These are phyloP conservation scores for Tetragnatha montana DNA, from an alignment of 2,888 invertebrate genomes.

Conservation along the genomic window DNA sequence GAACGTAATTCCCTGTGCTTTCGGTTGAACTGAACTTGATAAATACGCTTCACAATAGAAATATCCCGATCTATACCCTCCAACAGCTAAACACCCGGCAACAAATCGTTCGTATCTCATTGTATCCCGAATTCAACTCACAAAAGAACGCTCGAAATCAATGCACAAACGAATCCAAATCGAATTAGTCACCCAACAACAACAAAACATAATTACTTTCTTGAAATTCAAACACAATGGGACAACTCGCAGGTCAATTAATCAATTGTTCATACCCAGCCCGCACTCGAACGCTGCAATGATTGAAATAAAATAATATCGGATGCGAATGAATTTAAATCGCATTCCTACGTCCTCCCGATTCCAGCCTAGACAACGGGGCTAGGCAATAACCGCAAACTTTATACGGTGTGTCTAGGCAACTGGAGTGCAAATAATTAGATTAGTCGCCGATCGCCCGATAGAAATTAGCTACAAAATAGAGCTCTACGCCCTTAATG, in stretches of 20 bases:
- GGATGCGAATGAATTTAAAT: slow-evolving; percentile 24
- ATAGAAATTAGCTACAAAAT: slow-evolving; percentile 30
- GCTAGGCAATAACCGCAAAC: slow-evolving; percentile 35
- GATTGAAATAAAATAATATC: slow-evolving; percentile 1
- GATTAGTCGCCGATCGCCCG: slow-evolving; percentile 46
- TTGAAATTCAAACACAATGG: background rate
- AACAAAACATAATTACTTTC: background rate
- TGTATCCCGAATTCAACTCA: background rate
- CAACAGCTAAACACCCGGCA: no score
- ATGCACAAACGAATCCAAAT: background rate
- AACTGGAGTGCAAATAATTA: slow-evolving; percentile 47
- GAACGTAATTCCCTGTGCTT: no score
- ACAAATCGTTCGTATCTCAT: no score
- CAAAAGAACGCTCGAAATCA: background rate
- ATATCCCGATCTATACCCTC: no score
- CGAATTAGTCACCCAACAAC: background rate
- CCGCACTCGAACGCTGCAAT: background rate
- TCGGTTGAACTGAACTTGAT: no score
- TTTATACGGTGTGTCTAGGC: slow-evolving; percentile 35
- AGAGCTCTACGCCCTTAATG: slow-evolving; percentile 36
- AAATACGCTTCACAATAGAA: no score
- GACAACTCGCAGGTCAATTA: background rate
- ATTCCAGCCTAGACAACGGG: background rate
- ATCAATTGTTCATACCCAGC: background rate
- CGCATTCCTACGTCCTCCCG: slow-evolving; percentile 10